phyloP scores from a whole-genome alignment of 2,888 invertebrate genomes.

The Lasius fuliginosus region DNA sequence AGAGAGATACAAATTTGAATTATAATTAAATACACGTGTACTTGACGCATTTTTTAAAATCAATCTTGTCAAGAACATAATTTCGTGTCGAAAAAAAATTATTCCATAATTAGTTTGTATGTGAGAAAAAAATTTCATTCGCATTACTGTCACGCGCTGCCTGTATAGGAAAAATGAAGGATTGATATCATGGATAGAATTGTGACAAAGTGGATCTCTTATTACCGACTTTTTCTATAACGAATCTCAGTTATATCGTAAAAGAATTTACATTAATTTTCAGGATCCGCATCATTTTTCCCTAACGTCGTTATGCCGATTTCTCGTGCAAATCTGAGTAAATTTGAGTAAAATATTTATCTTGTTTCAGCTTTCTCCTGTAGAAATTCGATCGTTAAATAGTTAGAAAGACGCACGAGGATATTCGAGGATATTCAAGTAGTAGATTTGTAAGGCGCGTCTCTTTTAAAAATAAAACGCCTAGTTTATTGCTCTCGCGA shows the following conservation, averaged over 20 bases:
- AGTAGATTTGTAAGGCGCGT: neutral
- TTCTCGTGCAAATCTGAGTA: neutral
- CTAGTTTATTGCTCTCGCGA: conserved; percentile 9
- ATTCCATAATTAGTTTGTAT: neutral
- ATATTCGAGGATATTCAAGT: neutral
- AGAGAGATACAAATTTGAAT: too few species aligned
- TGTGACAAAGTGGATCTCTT: neutral
- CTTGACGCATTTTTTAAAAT: too few species aligned
- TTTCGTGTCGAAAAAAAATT: neutral
- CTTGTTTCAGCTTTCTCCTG: neutral
- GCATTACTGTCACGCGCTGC: neutral
- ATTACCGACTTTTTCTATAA: neutral
- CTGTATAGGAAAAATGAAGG: neutral
- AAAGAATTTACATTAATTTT: neutral
- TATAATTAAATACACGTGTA: too few species aligned
- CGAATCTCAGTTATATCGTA: neutral
- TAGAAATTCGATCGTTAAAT: neutral
- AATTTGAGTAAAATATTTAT: neutral
- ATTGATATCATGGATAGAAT: neutral
- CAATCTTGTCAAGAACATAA: neutral
- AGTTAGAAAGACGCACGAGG: neutral
- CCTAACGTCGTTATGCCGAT: neutral
- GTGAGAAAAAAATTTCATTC: neutral
- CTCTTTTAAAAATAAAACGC: neutral
- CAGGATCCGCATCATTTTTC: neutral